A percentile compares a stretch with the other conserved stretches of the same genome.
Conservation (phyloP, 1,140 invertebrate genomes). For the Lepidurus packardi region DNA sequence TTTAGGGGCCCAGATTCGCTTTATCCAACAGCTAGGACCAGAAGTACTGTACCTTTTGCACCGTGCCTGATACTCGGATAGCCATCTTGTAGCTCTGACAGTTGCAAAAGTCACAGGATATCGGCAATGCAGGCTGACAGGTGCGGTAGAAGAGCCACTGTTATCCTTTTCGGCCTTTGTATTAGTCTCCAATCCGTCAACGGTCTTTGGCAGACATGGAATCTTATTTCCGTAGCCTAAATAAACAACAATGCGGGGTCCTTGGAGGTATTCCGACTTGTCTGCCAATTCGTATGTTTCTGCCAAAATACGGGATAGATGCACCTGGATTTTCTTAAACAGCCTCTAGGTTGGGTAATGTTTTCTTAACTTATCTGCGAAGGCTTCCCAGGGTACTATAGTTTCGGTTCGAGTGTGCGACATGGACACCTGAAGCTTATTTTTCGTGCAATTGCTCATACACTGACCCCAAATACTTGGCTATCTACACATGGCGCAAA, state of each 20-base stretch:
- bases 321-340: background rate
- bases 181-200: constrained; percentile 18
- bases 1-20: background rate
- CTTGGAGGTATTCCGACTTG: no score
- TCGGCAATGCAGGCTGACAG: constrained; percentile 9
- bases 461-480: background rate
- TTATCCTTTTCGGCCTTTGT: constrained; percentile 14
- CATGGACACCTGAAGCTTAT: background rate
- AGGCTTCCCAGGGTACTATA: background rate
- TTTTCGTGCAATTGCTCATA: background rate
- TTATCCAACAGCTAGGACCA: background rate
- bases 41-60: background rate
- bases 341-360: constrained; percentile 14
- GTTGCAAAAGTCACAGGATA: background rate
- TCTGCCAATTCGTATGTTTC: background rate
- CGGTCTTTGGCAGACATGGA: constrained; percentile 8
- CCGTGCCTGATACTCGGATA: background rate
- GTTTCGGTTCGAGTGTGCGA: background rate
- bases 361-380: constrained; percentile 16
- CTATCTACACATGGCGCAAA: background rate
- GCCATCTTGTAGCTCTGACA: background rate
- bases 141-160: constrained; percentile 1
- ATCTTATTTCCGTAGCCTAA: background rate
- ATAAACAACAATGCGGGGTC: background rate
- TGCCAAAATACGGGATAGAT: background rate